Conservation (phyloP, 1,140 invertebrate genomes). For the Drosophila arizonae region DNA sequence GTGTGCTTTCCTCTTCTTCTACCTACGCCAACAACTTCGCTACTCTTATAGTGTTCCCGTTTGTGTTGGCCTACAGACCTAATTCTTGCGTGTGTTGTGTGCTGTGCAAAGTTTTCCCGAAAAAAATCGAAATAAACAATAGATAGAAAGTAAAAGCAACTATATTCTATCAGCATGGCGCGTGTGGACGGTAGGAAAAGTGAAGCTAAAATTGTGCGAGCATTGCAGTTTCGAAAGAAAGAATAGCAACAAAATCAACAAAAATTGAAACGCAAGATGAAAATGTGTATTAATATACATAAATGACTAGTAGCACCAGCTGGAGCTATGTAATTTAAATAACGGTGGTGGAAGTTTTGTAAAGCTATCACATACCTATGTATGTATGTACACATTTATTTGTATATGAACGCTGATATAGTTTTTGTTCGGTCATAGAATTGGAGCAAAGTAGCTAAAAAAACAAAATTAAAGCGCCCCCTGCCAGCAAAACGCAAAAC, state of each 20-base stretch:
- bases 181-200: constrained; percentile 30
- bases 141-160: constrained; percentile 51
- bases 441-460: constrained; percentile 59
- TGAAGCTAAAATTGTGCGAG: constrained; percentile 39
- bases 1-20: constrained; percentile 76
- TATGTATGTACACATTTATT: constrained; percentile 16
- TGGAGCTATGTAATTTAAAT: constrained; percentile 22
- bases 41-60: constrained; percentile 75
- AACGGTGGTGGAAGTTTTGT: constrained; percentile 57
- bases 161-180: constrained; percentile 11
- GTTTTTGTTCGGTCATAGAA: constrained; percentile 72
- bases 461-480: constrained; percentile 58
- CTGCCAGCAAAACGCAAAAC: constrained; percentile 33
- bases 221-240: constrained; percentile 25
- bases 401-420: neutral
- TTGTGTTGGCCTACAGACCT: constrained; percentile 82
- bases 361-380: constrained; percentile 48
- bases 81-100: constrained; percentile 74
- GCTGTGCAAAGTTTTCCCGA: constrained; percentile 68
- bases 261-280: constrained; percentile 39
- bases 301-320: constrained; percentile 21
- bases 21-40: constrained; percentile 78
- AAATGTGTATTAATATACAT: constrained; percentile 46
- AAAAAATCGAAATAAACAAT: constrained; percentile 61
- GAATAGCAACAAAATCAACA: constrained; percentile 29